A percentile compares a stretch with the other conserved stretches of the same genome.
These are phyloP conservation scores for Chesias legatella DNA, from an alignment of 2,888 invertebrate species.

Conservation along the genomic window DNA sequence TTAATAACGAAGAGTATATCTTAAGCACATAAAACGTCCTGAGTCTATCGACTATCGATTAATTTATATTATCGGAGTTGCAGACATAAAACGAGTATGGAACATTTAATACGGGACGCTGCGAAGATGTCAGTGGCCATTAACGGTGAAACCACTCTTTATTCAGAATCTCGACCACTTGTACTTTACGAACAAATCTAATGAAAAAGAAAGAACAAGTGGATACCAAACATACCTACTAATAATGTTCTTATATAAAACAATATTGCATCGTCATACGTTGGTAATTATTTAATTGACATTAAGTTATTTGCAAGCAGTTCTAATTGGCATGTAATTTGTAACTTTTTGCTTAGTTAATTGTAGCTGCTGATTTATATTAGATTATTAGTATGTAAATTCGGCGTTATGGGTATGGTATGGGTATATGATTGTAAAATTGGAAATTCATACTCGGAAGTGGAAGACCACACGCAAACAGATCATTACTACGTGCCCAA, in stretches of 20 bases:
- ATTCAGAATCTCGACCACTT: slow-evolving; percentile 56
- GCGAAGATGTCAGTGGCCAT: slow-evolving; percentile 62
- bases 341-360: slow-evolving; percentile 43
- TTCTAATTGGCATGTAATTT: slow-evolving; percentile 50
- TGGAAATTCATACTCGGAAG: slow-evolving; percentile 44
- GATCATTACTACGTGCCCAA: slow-evolving; percentile 50
- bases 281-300: slow-evolving; percentile 47
- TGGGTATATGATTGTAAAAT: slow-evolving; percentile 43
- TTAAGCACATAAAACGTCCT: slow-evolving; percentile 5
- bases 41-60: slow-evolving; percentile 41
- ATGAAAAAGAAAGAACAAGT: slow-evolving; percentile 42
- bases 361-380: slow-evolving; percentile 48
- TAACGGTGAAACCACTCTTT: slow-evolving; percentile 64
- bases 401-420: slow-evolving; percentile 40
- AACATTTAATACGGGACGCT: slow-evolving; percentile 49
- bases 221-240: slow-evolving; percentile 37
- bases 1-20: too few relatives aligned
- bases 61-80: slow-evolving; percentile 25
- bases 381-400: slow-evolving; percentile 51
- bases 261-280: slow-evolving; percentile 47
- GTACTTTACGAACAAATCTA: slow-evolving; percentile 45
- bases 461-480: slow-evolving; percentile 59
- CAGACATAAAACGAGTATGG: slow-evolving; percentile 45
- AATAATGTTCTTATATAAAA: slow-evolving; percentile 38
- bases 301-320: slow-evolving; percentile 45